Evolutionary conservation across 1,140 invertebrate genomes (phyloP).

Genomic region (Drosophila bipectinata): DNA sequence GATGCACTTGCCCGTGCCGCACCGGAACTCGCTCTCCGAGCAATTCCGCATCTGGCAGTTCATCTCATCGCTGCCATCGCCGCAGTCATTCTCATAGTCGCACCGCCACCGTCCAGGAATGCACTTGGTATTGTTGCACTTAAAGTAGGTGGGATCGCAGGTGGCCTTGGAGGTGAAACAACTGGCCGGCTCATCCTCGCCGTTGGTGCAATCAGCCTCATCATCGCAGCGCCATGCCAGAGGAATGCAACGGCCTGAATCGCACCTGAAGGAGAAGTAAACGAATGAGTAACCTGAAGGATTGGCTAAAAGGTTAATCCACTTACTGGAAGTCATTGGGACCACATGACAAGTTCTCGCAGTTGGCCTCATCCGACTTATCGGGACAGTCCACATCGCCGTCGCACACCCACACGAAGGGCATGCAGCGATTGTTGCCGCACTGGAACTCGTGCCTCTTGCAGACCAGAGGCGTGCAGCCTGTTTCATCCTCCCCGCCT

Average conservation of each 20-base stretch:
- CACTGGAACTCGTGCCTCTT: conserved; percentile 89
- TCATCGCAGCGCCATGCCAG: conserved; percentile 92
- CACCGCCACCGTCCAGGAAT: conserved; percentile 91
- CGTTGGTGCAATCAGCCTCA: conserved; percentile 88
- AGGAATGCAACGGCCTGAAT: conserved; percentile 91
- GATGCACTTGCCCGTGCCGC: conserved; percentile 89
- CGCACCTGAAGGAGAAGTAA: conserved; percentile 83
- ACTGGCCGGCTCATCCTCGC: conserved; percentile 88
- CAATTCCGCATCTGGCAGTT: conserved; percentile 88
- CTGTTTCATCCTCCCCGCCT: conserved; percentile 87
- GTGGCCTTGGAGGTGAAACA: conserved; percentile 86
- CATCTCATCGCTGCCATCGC: conserved; percentile 89
- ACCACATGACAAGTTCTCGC: conserved; percentile 85
- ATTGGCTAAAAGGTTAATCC: not conserved
- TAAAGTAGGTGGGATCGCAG: conserved; percentile 91
- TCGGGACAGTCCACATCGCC: conserved; percentile 90
- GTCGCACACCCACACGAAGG: conserved; percentile 92
- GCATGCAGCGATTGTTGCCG: conserved; percentile 89
- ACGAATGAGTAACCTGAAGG: not conserved
- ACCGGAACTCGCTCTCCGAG: conserved; percentile 89
- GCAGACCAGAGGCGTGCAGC: conserved; percentile 85
- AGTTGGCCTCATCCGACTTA: conserved; percentile 88
- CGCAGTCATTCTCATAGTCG: conserved; percentile 93
- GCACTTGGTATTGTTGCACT: conserved; percentile 86
- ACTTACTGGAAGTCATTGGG: conserved; percentile 84